Percentiles rank a stretch among this genome's conserved stretches.
These are phyloP conservation scores for Gadopsis bispinosus DNA, from an alignment of 2,797 vertebrate genomes.

Conservation along the genomic window DNA sequence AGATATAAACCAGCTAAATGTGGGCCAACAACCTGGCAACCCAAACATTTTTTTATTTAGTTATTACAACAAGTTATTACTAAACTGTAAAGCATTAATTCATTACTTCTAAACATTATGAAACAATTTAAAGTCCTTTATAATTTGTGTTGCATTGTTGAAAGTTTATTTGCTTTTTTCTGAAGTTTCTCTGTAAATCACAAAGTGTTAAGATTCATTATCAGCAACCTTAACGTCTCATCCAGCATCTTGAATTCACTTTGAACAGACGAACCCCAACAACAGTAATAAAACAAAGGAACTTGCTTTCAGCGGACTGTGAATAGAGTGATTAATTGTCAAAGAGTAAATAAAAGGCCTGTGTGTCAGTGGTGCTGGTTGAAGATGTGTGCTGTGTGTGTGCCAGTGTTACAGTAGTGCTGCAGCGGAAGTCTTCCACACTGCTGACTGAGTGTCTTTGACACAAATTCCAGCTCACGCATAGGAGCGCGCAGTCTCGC, in stretches of 20 bases:
- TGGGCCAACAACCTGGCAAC: not conserved
- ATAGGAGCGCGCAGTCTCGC: slow-evolving; percentile 52
- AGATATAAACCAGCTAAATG: not conserved
- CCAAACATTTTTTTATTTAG: not conserved
- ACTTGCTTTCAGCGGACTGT: slow-evolving; percentile 30
- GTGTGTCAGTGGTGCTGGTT: slow-evolving; percentile 45
- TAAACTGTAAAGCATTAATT: slow-evolving; percentile 1
- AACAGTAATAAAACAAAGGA: slow-evolving; percentile 40
- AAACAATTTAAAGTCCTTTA: not conserved
- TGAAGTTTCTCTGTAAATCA: slow-evolving; percentile 6
- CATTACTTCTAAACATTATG: not conserved
- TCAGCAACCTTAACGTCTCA: slow-evolving; percentile 3
- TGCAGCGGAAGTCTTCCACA: slow-evolving; percentile 55
- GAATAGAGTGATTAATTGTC: slow-evolving; percentile 65
- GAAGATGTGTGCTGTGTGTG: slow-evolving; percentile 10
- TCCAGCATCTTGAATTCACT: slow-evolving; percentile 22
- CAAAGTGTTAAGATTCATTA: slow-evolving; percentile 10
- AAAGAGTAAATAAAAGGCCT: slow-evolving; percentile 56
- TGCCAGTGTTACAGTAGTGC: slow-evolving; percentile 51
- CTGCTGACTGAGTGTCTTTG: slow-evolving; percentile 69
- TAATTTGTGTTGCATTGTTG: not conserved
- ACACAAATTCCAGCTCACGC: slow-evolving; percentile 72
- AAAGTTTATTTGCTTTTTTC: not conserved
- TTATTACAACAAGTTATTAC: not conserved
- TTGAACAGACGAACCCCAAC: slow-evolving; percentile 30